Percentiles rank a stretch among this genome's conserved stretches.
Evolutionary conservation across 2,888 invertebrate species (phyloP).

Genomic region (Dolomedes plantarius): DNA sequence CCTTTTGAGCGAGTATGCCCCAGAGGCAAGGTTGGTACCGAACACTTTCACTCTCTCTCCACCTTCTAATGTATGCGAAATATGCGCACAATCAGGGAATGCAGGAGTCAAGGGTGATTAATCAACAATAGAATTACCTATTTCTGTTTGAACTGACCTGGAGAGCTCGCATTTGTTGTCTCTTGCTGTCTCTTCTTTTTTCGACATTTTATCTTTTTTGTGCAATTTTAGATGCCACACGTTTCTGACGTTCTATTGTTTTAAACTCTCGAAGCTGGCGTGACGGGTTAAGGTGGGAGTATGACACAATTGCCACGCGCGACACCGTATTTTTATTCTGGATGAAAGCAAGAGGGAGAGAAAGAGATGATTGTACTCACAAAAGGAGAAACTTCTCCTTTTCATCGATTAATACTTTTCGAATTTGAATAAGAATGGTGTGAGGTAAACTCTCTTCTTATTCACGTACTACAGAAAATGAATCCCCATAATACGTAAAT

Average conservation of each 20-base stretch:
- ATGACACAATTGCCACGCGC: too few species aligned
- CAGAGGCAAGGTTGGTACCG: conserved; percentile 6
- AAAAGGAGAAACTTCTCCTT: too few species aligned
- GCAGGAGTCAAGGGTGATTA: conserved; percentile 6
- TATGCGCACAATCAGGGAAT: conserved; percentile 4
- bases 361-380: too few species aligned
- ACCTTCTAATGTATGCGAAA: background rate
- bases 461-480: too few species aligned
- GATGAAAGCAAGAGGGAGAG: too few species aligned
- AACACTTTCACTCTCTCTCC: background rate
- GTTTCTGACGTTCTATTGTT: background rate
- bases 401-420: too few species aligned
- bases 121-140: conserved; percentile 5
- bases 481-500: too few species aligned
- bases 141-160: background rate
- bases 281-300: background rate
- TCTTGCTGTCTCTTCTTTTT: background rate
- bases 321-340: too few species aligned
- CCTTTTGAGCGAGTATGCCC: background rate
- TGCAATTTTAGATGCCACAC: background rate
- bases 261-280: background rate
- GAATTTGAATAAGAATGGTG: too few species aligned
- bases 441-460: too few species aligned
- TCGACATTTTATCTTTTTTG: background rate
- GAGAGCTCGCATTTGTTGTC: background rate